Base-by-base conservation (phyloP, 2,113 vertebrate species). In the Dipodomys ordii region DNA sequence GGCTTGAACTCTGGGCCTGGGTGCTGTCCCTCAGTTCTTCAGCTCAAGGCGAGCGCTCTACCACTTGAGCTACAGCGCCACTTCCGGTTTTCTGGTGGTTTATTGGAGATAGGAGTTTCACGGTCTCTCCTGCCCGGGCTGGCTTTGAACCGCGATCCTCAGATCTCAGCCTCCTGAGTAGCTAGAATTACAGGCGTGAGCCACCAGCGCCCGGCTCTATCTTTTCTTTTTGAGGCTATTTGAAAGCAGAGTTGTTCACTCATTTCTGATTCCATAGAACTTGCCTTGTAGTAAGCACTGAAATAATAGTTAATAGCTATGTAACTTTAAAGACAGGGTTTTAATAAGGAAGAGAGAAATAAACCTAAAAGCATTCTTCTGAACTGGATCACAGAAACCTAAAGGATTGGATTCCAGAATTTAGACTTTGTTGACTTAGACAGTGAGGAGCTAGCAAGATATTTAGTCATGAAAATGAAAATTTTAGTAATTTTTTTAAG, bases 331-430 rank as follows among this genome's bases (percentile, higher is more conserved):
- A 84, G 27, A 82, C 9, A 39, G 6, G 39, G 27, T 68, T 83
- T 97, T 91, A 83, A 92, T 91, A 64, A 94, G 62, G 62, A 74
- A 23, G 60, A 44, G 74, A 85, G 82, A 35, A 39, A n/a, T 44
- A 62, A 83, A 84, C 25, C 32, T 67, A 27, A 32, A 93, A 68
- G 32, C 2, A 57, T 78, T 44, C 6, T 88, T 82, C 62, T 69
- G 46, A 74, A 86, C 16, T 57, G 69, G 39, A 80, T 76, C 22
- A 15, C 30, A 83, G 49, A 81, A 3, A 73, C 16, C 25, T 86
- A 81, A 84, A 83, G 65, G 84, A 2, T 69, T 92, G 60, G 49
- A 76, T 77, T 81, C 32, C 35, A 53, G 27, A 80, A 67, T 83
- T 76, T 73, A 44, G 35, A 53, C 22, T 90, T 96, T 82, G 67